Evolutionary conservation across 2,888 invertebrate genomes (phyloP).

Genomic region (Crematogaster levior): DNA sequence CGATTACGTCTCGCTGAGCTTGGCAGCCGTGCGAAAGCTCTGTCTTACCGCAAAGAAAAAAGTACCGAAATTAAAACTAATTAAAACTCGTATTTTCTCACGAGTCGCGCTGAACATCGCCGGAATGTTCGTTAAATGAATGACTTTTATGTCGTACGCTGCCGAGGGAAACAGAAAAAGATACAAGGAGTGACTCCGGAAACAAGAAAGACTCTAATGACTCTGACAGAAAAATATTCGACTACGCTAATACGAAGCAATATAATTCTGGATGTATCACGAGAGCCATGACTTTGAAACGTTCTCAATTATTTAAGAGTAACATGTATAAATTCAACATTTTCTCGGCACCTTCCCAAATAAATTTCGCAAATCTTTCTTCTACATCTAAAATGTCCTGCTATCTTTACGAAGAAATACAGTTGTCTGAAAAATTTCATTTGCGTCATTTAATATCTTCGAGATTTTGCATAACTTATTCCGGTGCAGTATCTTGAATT

Average conservation of each 20-base stretch:
- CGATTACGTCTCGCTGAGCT: slow-evolving; percentile 46
- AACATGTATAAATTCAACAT: neutral
- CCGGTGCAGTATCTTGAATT: neutral
- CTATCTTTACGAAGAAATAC: no score
- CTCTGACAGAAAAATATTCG: neutral
- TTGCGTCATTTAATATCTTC: neutral
- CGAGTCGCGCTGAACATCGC: slow-evolving; percentile 32
- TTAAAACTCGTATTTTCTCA: slow-evolving; percentile 59
- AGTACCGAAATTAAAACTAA: slow-evolving; percentile 59
- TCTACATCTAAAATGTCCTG: no score
- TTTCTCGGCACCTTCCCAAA: neutral
- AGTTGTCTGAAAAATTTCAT: neutral
- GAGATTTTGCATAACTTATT: neutral
- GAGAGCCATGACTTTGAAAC: neutral
- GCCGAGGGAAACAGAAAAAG: slow-evolving; percentile 2
- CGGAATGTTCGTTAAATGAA: slow-evolving; percentile 53
- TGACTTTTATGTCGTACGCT: slow-evolving; percentile 35
- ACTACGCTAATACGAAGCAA: slow-evolving; percentile 8
- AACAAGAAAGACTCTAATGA: slow-evolving; percentile 33
- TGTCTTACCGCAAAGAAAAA: slow-evolving; percentile 23
- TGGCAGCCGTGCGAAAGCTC: slow-evolving; percentile 35
- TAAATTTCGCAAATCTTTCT: neutral
- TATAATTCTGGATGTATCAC: neutral
- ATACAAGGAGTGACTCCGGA: neutral
- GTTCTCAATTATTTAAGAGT: neutral